Evolutionary conservation across 2,113 vertebrate genomes (phyloP), one percentile per base, ranked within the genome.

Genomic region (Lophius piscatorius): DNA sequence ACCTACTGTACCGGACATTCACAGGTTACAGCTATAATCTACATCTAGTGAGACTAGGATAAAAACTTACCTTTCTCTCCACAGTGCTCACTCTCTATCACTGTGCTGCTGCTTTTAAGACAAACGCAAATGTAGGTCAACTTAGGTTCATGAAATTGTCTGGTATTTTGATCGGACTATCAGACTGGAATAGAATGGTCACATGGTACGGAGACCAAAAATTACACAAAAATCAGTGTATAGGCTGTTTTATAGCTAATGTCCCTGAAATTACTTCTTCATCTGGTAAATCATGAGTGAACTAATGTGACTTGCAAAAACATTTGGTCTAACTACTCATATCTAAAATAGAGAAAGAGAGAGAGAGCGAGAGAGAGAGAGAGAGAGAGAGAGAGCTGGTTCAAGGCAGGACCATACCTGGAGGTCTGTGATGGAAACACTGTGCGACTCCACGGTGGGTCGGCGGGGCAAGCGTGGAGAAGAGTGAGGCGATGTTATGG

Each of bases 391-490:
- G 22, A 24, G 14, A 39, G n/a, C 1, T 1, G n/a, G 8, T 8
- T 33, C 11, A 23, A 41, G 11, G 14, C 26, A 16, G 16, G 10
- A 34, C 10, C 87, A 39, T 89, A 97, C 96, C 95, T 98, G 95
- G 59, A 98, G 84, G 40, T 98, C 96, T 0, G 93, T 98, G 91
- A 99, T 98, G 56, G 96, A 98, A 49, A 99, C 97, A 0, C 95
- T 90, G 89, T 97, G 94, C 0, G 96, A 99, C 81, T 98, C 96
- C 73, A 99, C 94, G 0, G 97, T 99, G 0, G 95, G 96, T 40
- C 95, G 76, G 40, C 96, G 94, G 0, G 95, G 95, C 77, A 98
- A 80, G 24, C 95, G 92, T 0, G 97, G 97, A 3, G 97, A 98
- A 0, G 94, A 95, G 81, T 98, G 96, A 0, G 97, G 97, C 3